A percentile compares a stretch with the other conserved stretches of the same genome.
Evolutionary conservation across 2,113 vertebrate genomes (phyloP).

Genomic region (Corythaeola cristata): DNA sequence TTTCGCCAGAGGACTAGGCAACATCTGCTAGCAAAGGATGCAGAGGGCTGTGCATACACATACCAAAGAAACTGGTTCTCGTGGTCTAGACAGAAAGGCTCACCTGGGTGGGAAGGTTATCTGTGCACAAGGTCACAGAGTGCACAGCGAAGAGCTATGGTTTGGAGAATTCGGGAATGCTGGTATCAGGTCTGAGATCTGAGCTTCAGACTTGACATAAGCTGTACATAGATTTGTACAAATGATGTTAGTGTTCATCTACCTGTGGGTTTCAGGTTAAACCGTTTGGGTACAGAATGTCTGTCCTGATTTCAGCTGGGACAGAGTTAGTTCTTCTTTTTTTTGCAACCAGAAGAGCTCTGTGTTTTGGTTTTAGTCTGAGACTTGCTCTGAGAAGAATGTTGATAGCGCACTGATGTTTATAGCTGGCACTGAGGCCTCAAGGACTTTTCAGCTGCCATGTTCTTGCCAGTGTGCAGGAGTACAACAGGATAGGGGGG

Average conservation of each 20-base stretch:
- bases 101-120: not conserved
- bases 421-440: no score
- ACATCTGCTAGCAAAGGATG: not conserved
- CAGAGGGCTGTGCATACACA: not conserved
- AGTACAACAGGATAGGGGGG: no score
- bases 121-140: not conserved
- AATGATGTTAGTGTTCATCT: not conserved
- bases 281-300: not conserved
- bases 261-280: not conserved
- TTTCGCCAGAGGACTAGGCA: not conserved
- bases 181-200: not conserved
- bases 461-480: no score
- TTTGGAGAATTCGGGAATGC: not conserved
- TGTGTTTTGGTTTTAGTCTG: no score
- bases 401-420: no score
- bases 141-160: not conserved
- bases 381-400: no score
- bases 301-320: no score
- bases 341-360: no score
- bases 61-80: not conserved
- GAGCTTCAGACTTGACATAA: not conserved
- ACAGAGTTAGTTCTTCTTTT: no score
- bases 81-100: not conserved
- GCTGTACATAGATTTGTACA: not conserved
- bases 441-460: no score